Base-by-base conservation (phyloP, 2,888 invertebrate species). In the Melieria picta region DNA sequence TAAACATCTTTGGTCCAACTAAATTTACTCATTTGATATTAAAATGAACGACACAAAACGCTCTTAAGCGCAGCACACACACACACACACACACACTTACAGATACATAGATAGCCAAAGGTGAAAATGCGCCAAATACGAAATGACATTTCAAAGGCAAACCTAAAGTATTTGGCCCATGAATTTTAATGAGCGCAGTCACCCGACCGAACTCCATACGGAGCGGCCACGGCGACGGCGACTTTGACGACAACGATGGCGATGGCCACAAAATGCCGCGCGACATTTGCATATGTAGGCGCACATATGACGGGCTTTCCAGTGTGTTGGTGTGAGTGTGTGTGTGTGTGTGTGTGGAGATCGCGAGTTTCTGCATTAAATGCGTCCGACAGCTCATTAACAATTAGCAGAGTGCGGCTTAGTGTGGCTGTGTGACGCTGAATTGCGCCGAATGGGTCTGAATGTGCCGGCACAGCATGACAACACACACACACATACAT, bases 381-480 rank as follows among this genome's bases (percentile, higher is more conserved):
- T 77, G 74, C 63, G 67, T 62, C 69, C 75, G 75, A 76, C 77
- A 77, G 74, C 77, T 77, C 77, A 77, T 77, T 77, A 77, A 77
- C 75, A 76, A 76, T 75, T 71, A 75, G 75, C 74, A 71, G 71
- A 43, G 45, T 11, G 13, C 5, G 11, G 56, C 13, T 10, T 69
- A 43, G 45, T 11, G 13, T 10, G 11, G 56, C 13, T 11, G 16
- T n/a, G 47, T n/a, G 42, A 66, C 3, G 16, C 10, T 11, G 7
- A 7, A 60, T 13, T 10, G n/a, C 10, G 16, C 43, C 4, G 65
- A 56, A 11, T 13, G 67, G 13, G 60, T 16, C 45, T 4, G 60
- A 13, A 43, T 43, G 43, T 13, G n/a, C 6, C 6, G 52, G 3
- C 52, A 30, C 30, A 30, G 30, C 30, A 30, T 30, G 30, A 30